phyloP scores from a whole-genome alignment of 2,888 invertebrate genomes.

The Sicus ferrugineus region DNA sequence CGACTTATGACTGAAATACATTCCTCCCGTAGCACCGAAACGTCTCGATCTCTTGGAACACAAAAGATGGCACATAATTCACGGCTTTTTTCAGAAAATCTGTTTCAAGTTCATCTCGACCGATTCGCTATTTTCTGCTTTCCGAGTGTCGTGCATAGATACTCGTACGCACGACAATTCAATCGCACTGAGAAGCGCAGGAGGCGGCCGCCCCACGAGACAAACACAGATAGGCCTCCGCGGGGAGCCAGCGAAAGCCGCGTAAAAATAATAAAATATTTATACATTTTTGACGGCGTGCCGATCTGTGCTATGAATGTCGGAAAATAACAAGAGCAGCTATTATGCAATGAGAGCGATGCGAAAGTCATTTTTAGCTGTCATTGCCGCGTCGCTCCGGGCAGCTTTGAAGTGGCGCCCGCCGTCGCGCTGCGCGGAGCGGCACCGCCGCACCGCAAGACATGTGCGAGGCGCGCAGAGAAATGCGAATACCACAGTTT shows the following conservation, averaged over 20 bases:
- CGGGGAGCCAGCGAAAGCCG: not conserved
- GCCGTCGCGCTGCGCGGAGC: not conserved
- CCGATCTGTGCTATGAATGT: not conserved
- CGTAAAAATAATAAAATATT: slow-evolving; percentile 11
- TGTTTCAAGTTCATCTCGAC: too few species aligned
- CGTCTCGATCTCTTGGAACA: too few species aligned
- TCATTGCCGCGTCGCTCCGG: slow-evolving; percentile 1
- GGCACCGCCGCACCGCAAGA: too few species aligned
- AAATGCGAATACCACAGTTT: too few species aligned
- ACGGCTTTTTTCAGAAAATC: too few species aligned
- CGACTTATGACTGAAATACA: too few species aligned
- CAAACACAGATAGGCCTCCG: not conserved
- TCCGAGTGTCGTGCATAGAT: too few species aligned
- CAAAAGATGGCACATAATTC: too few species aligned
- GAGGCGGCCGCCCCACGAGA: not conserved
- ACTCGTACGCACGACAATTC: not conserved
- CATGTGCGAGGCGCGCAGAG: too few species aligned
- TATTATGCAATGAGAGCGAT: not conserved
- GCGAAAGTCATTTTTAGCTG: not conserved
- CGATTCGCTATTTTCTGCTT: too few species aligned
- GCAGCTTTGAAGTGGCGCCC: slow-evolving; percentile 4
- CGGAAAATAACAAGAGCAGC: not conserved
- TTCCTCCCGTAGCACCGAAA: too few species aligned
- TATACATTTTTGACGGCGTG: not conserved
- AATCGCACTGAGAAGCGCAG: not conserved